phyloP scores from a whole-genome alignment of 2,888 invertebrate genomes.

The Spodoptera picta region DNA sequence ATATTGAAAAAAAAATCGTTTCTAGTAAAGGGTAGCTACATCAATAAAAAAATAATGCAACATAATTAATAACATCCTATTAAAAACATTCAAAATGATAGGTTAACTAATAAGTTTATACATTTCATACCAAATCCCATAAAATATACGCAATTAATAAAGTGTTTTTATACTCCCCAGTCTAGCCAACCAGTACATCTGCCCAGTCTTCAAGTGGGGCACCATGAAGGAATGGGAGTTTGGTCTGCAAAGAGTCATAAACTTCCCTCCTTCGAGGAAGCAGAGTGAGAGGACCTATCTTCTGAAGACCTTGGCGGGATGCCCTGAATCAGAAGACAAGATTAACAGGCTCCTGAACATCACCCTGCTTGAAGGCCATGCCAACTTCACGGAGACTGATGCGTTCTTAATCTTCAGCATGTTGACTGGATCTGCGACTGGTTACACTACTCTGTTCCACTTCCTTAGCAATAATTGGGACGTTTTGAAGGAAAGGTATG shows the following conservation, averaged over 20 bases:
- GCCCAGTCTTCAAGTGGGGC: conserved; percentile 95
- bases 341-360: conserved; percentile 90
- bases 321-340: conserved; percentile 92
- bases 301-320: conserved; percentile 93
- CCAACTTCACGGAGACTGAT: conserved; percentile 93
- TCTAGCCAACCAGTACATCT: conserved; percentile 92
- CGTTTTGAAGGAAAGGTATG: conserved; percentile 90
- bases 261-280: conserved; percentile 92
- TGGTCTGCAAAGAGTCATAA: conserved; percentile 92
- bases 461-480: conserved; percentile 93
- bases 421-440: conserved; percentile 91
- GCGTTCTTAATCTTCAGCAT: conserved; percentile 93
- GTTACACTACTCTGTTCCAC: conserved; percentile 92
- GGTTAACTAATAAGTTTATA: too few species aligned
- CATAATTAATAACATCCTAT: background rate
- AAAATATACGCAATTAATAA: too few species aligned
- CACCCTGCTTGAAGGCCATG: conserved; percentile 91
- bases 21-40: too few species aligned
- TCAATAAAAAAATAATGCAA: too few species aligned
- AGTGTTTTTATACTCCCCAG: conserved; percentile 74
- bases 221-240: conserved; percentile 94
- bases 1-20: too few species aligned
- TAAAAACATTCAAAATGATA: background rate
- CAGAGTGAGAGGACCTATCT: conserved; percentile 93
- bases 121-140: too few species aligned